Conservation (phyloP, 2,888 invertebrate species). For the Sepiola atlantica region DNA sequence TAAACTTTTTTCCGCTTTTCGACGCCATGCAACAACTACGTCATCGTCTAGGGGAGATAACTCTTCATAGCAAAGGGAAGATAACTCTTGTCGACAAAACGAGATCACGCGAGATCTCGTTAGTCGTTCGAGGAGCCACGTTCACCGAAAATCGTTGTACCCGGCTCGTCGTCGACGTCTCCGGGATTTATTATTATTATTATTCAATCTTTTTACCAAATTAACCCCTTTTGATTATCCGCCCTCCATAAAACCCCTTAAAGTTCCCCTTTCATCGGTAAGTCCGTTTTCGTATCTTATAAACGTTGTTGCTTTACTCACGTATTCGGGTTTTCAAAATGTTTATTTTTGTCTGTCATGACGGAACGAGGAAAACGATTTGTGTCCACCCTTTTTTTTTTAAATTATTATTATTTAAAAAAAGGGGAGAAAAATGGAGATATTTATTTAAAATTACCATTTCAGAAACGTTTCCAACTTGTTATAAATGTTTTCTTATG, state of each 20-base stretch:
- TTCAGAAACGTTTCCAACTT: too few relatives aligned
- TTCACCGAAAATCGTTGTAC: background rate
- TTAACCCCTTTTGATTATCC: too few relatives aligned
- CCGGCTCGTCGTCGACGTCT: background rate
- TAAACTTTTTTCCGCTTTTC: background rate
- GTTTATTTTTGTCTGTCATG: too few relatives aligned
- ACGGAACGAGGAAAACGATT: too few relatives aligned
- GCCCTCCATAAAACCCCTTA: background rate
- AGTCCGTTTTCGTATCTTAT: background rate
- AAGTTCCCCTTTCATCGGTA: background rate
- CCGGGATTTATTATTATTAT: background rate
- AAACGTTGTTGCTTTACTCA: too few relatives aligned
- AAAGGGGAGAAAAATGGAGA: too few relatives aligned
- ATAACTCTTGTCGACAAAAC: background rate
- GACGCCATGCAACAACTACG: background rate
- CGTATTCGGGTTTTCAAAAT: too few relatives aligned
- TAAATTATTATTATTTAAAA: too few relatives aligned
- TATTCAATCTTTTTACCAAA: too few relatives aligned
- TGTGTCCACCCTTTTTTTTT: too few relatives aligned
- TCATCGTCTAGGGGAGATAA: background rate
- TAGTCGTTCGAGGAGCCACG: background rate
- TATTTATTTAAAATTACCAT: too few relatives aligned
- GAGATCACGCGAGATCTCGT: background rate
- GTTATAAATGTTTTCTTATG: too few relatives aligned
- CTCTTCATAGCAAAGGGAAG: background rate